Evolutionary conservation across 2,888 invertebrate genomes (phyloP), one percentile per base, ranked within the genome.

Genomic region (Desoria tigrina): DNA sequence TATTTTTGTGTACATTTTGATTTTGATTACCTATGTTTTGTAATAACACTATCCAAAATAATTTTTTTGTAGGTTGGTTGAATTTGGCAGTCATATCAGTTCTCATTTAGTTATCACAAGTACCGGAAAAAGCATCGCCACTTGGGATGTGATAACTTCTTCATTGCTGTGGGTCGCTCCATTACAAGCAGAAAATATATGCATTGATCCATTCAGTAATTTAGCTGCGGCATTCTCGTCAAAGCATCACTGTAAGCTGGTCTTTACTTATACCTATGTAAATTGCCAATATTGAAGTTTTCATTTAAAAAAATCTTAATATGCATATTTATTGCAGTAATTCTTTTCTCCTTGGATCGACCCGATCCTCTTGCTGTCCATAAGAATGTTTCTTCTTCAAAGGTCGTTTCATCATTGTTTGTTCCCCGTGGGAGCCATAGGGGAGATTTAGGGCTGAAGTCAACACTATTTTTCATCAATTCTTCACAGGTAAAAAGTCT

Each of bases 131-230:
- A 84, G 85, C 66, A 75, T 90, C 9, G 84, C 84, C 2, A 87
- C 88, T 1, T 90, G 90, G 90, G 88, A 89, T 81, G 80, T 90
- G 18, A 79, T 89, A 58, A 87, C 87, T 0, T 80, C 89, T n/a
- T 83, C 85, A 24, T 81, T 90, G 58, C 82, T 83, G 27, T 91
- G 91, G 90, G 83, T 82, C 55, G 88, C 90, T 2, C 80, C 83
- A 16, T 68, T 86, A 14, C 78, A 80, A 39, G 79, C 84, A 1
- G 77, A 80, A 14, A 78, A 82, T 49, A 78, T 88, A 42, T 78
- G 84, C 7, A 80, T 84, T 14, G 90, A 91, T 79, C 84, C 85
- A 0, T 81, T 83, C 55, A 86, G 87, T 1, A 84, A 84, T 56
- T 84, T 84, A 77, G 87, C 90, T 84, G 89, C 88, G 1, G 85